Evolutionary conservation across 2,797 vertebrate genomes (phyloP).

Genomic region (Dromococcyx pavoninus): DNA sequence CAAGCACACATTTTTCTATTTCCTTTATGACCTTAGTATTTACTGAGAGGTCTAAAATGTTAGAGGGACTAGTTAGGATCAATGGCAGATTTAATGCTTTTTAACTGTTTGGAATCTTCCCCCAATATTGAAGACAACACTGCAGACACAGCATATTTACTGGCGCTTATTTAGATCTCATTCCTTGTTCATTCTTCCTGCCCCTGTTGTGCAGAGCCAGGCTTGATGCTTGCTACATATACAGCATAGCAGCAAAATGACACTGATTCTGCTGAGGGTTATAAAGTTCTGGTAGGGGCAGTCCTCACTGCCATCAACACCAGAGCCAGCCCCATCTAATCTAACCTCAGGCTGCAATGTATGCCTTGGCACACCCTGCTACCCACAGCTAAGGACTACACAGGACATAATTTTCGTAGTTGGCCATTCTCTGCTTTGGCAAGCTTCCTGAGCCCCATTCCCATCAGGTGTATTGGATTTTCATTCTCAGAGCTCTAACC

Average conservation of each 20-base stretch:
- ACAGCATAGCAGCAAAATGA: not conserved
- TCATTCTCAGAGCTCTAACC: not conserved
- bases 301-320: not conserved
- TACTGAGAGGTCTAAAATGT: not conserved
- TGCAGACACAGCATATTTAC: not conserved
- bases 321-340: not conserved
- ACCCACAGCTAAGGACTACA: not conserved
- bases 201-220: not conserved
- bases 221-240: fast-evolving
- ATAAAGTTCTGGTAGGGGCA: not conserved
- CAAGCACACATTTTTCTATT: not conserved
- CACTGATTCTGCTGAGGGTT: not conserved
- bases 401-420: not conserved
- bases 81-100: not conserved
- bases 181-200: not conserved
- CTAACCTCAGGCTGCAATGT: not conserved
- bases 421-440: not conserved
- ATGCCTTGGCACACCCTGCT: not conserved
- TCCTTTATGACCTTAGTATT: not conserved
- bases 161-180: not conserved
- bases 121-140: not conserved
- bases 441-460: not conserved
- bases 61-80: not conserved
- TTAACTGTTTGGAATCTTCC: not conserved
- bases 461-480: not conserved